Evolutionary conservation across 2,113 vertebrate species (phyloP).

Genomic region (Phocoena phocoena): DNA sequence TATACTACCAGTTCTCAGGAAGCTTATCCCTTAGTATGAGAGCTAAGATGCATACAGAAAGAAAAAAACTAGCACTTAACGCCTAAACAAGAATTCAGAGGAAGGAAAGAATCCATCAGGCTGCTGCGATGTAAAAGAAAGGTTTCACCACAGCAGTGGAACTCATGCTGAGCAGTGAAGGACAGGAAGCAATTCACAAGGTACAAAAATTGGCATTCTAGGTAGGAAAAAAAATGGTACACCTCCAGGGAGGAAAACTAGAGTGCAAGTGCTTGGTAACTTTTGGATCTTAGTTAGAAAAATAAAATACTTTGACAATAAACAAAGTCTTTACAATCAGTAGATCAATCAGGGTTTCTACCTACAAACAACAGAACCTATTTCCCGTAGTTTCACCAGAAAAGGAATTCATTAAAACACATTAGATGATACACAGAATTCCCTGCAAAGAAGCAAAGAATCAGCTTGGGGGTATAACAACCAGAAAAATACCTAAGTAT

Average conservation of each 20-base stretch:
- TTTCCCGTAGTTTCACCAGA: not conserved
- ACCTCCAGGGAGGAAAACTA: not conserved
- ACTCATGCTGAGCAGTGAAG: not conserved
- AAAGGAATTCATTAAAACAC: not conserved
- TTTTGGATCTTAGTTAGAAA: slow-evolving; percentile 29
- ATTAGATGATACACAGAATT: not conserved
- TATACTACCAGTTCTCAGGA: not conserved
- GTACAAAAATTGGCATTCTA: not conserved
- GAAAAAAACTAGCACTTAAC: not conserved
- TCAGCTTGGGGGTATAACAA: not conserved
- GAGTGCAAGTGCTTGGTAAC: not conserved
- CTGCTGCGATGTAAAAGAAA: not conserved
- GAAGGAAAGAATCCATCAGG: not conserved
- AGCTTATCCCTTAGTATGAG: not conserved
- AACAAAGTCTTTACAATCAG: slow-evolving; percentile 38
- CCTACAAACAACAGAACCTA: not conserved
- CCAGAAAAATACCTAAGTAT: not conserved
- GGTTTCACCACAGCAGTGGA: not conserved
- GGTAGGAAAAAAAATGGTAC: not conserved
- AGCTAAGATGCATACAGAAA: not conserved
- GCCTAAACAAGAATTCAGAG: slow-evolving; percentile 5
- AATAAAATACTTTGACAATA: slow-evolving; percentile 25
- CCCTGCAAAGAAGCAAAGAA: not conserved
- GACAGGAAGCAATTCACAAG: slow-evolving; percentile 19
- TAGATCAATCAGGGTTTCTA: not conserved